A percentile compares a stretch with the other conserved stretches of the same genome.
These are phyloP conservation scores for Polyommatus iphigenia DNA, from an alignment of 2,888 invertebrate species.

Conservation along the genomic window DNA sequence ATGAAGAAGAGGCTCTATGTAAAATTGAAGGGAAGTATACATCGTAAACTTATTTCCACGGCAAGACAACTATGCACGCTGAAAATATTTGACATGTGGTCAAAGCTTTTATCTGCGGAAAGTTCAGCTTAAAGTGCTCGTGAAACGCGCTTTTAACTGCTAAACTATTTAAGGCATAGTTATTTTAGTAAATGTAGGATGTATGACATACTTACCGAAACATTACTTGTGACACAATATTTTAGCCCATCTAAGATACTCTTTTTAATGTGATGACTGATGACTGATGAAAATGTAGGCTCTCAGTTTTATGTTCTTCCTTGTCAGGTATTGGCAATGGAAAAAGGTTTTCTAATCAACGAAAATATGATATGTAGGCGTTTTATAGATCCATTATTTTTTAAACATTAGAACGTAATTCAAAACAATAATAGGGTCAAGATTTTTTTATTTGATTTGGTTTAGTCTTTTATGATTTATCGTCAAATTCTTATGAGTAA, in stretches of 20 bases:
- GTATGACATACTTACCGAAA: background rate
- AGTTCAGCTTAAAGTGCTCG: slow-evolving; percentile 24
- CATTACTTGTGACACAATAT: background rate
- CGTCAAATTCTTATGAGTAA: too few species aligned
- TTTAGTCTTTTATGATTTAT: too few species aligned
- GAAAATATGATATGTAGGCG: background rate
- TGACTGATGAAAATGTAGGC: background rate
- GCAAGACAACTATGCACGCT: background rate
- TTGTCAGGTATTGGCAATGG: background rate
- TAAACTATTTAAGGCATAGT: slow-evolving; percentile 19
- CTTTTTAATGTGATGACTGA: background rate
- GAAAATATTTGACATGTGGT: slow-evolving; percentile 28
- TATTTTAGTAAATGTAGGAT: slow-evolving; percentile 21
- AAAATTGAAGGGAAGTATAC: background rate
- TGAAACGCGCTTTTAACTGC: slow-evolving; percentile 16
- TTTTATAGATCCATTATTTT: background rate
- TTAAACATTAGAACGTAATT: too few species aligned
- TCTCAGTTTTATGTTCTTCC: background rate
- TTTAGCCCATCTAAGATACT: background rate
- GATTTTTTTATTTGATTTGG: too few species aligned
- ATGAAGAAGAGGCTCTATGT: background rate
- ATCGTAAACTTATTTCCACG: slow-evolving; percentile 1
- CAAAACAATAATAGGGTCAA: too few species aligned
- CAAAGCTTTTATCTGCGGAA: slow-evolving; percentile 30
- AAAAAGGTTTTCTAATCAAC: background rate